phyloP scores from a whole-genome alignment of 37 sponge, comb jelly and placozoan species.

The Aplysina aerophoba region DNA sequence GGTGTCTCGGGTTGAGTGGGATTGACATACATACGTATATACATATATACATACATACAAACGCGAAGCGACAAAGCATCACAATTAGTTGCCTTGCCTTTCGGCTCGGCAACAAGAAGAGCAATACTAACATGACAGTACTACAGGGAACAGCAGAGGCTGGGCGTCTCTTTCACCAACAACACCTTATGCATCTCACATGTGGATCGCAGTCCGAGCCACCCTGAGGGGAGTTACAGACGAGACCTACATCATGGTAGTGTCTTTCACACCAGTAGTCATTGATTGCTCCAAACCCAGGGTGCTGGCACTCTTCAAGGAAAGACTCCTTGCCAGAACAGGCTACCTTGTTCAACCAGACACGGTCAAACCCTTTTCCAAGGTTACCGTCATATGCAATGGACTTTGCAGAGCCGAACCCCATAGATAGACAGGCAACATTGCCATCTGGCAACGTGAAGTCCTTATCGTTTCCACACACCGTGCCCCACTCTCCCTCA shows the following conservation, averaged over 20 bases:
- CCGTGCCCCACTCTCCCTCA: conserved; percentile 22
- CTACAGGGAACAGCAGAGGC: neutral
- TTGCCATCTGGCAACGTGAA: neutral
- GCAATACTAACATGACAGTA: neutral
- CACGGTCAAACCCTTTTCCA: no score
- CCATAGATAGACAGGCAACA: conserved; percentile 8
- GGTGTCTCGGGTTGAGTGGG: no score
- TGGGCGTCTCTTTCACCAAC: no score
- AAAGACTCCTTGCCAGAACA: neutral
- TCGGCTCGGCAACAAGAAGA: neutral
- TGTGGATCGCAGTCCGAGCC: no score
- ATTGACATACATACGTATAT: conserved; percentile 1
- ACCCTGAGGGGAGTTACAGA: no score
- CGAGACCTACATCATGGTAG: no score
- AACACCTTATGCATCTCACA: no score
- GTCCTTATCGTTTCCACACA: neutral
- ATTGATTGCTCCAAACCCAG: no score
- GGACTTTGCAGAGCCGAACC: neutral
- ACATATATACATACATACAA: neutral
- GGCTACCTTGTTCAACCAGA: conserved; percentile 1
- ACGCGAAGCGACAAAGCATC: neutral
- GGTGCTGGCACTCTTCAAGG: neutral
- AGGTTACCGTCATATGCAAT: no score
- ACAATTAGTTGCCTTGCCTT: neutral
- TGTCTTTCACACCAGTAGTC: no score